Base-by-base conservation (phyloP, 2,888 invertebrate genomes). In the Helicoverpa assulta region DNA sequence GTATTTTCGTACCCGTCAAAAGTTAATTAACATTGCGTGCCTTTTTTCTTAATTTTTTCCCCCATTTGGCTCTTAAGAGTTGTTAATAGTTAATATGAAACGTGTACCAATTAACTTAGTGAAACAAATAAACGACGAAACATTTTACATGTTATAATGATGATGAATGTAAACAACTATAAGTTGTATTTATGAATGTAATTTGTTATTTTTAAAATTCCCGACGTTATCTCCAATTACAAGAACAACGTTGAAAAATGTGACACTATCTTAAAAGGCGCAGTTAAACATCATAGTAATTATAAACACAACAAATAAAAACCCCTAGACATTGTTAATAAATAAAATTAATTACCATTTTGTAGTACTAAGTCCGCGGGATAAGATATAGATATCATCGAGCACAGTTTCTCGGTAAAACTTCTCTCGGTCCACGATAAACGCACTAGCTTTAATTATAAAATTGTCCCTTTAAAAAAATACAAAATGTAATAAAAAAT, bases 381-480 rank as follows among this genome's bases (percentile, higher is more conserved):
- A 89, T 87, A 89, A 87, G 85, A 85, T 85, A 78, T 81, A 89
- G 90, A 92, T 91, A 91, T 86, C 86, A 90, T 89, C 90, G 82
- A 85, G 86, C 84, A 85, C 86, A 88, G 87, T 83, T 91, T 91
- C 92, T 92, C 86, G 86, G 91, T 90, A 92, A 90, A 91, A 85
- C 85, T 75, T 86, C 86, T 86, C 84, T 83, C 76, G 71, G 70
- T 67, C 80, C 85, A 84, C 89, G 91, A 91, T 93, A 92, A 93
- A 92, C 86, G 90, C 85, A 89, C 90, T 87, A 86, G 89, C 86
- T 92, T 93, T 94, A 94, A 93, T 94, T 94, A 94, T 94, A 94
- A 94, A 94, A 94, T 91, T 92, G 92, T 94, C 92, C 87, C 88
- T 89, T 85, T 81, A 85, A 91, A 92, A 74, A 90, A 90, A 86